Evolutionary conservation across 2,113 vertebrate genomes (phyloP).

Genomic region (Diphyllodes magnificus): DNA sequence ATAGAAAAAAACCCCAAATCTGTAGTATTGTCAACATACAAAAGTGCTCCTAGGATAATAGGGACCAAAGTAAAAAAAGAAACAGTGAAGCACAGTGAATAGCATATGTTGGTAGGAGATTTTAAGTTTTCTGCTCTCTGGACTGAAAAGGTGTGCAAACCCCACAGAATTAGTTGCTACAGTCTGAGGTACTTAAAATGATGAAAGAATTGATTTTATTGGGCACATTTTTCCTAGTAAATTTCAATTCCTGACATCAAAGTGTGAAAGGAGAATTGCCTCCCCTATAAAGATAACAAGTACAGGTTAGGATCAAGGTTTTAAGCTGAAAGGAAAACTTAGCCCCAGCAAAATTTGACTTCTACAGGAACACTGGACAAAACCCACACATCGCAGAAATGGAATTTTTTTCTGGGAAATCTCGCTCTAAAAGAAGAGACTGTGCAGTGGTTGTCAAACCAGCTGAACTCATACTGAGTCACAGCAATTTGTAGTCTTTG

Average conservation of each 20-base stretch:
- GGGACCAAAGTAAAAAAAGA: not conserved
- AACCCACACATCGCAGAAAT: not conserved
- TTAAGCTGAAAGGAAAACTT: not conserved
- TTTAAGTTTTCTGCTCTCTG: not conserved
- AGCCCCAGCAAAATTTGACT: not conserved
- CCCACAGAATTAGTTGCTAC: not conserved
- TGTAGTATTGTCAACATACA: not conserved
- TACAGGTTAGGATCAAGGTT: not conserved
- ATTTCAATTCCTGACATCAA: not conserved
- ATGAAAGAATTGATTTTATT: not conserved
- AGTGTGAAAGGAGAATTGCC: not conserved
- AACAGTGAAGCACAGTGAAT: not conserved
- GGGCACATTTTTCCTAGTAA: not conserved
- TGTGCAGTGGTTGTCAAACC: conserved; percentile 1
- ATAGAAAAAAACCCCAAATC: rapidly evolving
- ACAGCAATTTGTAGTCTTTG: conserved; percentile 53
- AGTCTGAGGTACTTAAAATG: not conserved
- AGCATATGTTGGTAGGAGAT: not conserved
- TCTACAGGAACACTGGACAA: not conserved
- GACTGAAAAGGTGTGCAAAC: not conserved
- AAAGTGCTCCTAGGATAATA: not conserved
- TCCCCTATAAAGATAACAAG: not conserved
- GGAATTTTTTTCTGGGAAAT: conserved; percentile 18
- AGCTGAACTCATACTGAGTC: conserved; percentile 41
- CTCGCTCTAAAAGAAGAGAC: conserved; percentile 7